Base-by-base conservation (phyloP, 2,113 vertebrate genomes). In the Sorex fumeus region DNA sequence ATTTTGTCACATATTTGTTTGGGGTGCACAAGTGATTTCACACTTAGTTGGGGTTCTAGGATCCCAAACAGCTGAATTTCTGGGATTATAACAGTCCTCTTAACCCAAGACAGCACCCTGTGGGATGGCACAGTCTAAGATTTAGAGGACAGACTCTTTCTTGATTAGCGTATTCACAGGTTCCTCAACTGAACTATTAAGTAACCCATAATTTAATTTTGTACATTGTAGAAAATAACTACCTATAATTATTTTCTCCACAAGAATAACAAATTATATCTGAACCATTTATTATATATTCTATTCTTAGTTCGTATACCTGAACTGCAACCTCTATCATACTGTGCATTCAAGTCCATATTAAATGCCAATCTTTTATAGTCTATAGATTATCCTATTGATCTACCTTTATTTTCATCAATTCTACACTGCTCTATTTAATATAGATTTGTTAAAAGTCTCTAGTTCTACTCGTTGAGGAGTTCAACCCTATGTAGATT, bases 231-330 rank as follows among this genome's bases (percentile, higher is more conserved):
- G 6, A 34, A 57, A 69, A 57, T 60, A 84, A 69, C 43, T 9
- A 34, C 34, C 16, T 84, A 69, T 36, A 30, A 84, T 57, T 57
- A 47, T 84, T 91, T 84, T 76, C 83, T 67, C 27, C 57, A 78
- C 23, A 34, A 78, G 47, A 10, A 12, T 77, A 77, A 78, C 5
- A 62, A 84, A 11, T 60, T 78, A 1, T 45, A 11, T 30, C 64
- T 28, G 5, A 4, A 45, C 45, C 21, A 43, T 32, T 76, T 40
- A 70, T 77, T 77, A 32, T 77, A 32, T 8, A 60, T 0, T 57
- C 62, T 50, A 25, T 50, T 25, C 27, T 76, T 53, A 66, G 8
- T 70, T 16, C 50, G 28, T 91, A 16, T 32, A 45, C 32, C 45
- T 78, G 72, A 47, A 70, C 57, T 60, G 32, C 28, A 70, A 18